Conservation (phyloP, 2,888 invertebrate species). For the Carabus problematicus region DNA sequence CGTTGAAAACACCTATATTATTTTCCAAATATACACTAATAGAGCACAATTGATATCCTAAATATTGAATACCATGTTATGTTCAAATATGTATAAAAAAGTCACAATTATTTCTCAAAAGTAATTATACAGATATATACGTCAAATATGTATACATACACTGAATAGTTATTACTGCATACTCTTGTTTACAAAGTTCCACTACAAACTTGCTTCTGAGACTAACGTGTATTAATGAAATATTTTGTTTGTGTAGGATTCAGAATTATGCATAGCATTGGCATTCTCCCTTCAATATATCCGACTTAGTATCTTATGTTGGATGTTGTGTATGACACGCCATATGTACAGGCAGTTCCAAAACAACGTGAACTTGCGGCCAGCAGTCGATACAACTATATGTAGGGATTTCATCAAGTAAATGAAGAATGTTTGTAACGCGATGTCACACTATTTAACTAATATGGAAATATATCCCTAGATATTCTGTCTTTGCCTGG, state of each 20-base stretch:
- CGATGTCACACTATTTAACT: no score
- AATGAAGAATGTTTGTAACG: conserved; percentile 41
- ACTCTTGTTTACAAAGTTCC: no score
- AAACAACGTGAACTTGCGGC: conserved; percentile 60
- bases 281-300: conserved; percentile 71
- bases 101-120: no score
- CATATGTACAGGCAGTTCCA: conserved; percentile 66
- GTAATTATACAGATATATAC: no score
- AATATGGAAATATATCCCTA: conserved; percentile 49
- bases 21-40: no score
- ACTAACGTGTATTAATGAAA: background rate
- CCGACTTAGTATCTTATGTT: conserved; percentile 70
- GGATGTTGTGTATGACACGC: conserved; percentile 72
- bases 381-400: conserved; percentile 59
- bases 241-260: conserved; percentile 60
- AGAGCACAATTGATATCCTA: no score
- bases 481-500: conserved; percentile 72
- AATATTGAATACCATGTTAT: no score
- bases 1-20: no score
- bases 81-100: no score
- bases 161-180: no score
- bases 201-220: no score
- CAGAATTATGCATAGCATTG: conserved; percentile 67
- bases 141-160: no score
- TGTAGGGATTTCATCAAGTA: conserved; percentile 58